Conservation (phyloP, 2,797 vertebrate genomes). For the Ctenochaetus hawaiiensis region DNA sequence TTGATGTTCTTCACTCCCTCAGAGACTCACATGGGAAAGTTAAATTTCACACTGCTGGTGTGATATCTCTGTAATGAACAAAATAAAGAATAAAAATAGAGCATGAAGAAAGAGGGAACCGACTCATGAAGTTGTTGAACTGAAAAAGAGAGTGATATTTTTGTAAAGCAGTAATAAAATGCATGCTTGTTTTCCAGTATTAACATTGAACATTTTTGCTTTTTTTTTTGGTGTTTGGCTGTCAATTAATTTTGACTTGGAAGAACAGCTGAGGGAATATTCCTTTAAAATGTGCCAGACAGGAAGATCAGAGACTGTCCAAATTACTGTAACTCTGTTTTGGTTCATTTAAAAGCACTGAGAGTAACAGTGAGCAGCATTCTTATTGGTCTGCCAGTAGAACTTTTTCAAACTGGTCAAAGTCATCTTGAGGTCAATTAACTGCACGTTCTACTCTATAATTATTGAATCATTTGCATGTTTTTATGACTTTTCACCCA, state of each 20-base stretch:
- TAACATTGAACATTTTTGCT: too few species aligned
- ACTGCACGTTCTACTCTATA: neutral
- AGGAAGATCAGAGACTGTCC: neutral
- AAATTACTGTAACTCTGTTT: neutral
- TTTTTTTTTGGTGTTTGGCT: neutral
- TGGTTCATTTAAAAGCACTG: neutral
- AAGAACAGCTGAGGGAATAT: neutral
- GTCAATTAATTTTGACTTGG: neutral
- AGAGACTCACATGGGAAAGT: neutral
- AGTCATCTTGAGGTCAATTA: neutral
- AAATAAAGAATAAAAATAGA: neutral
- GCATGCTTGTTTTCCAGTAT: too few species aligned
- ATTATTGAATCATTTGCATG: neutral
- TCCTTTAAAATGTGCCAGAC: neutral
- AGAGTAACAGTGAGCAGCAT: neutral
- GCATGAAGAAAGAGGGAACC: neutral
- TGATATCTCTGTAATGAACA: neutral
- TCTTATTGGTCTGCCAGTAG: neutral
- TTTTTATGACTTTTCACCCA: neutral
- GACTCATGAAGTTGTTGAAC: neutral
- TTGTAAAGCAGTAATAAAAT: neutral
- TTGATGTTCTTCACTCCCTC: constrained; percentile 3
- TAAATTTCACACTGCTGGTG: neutral
- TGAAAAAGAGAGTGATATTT: neutral
- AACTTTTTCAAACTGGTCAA: neutral